Base-by-base conservation (phyloP, 2,113 vertebrate species). In the Sula dactylatra region DNA sequence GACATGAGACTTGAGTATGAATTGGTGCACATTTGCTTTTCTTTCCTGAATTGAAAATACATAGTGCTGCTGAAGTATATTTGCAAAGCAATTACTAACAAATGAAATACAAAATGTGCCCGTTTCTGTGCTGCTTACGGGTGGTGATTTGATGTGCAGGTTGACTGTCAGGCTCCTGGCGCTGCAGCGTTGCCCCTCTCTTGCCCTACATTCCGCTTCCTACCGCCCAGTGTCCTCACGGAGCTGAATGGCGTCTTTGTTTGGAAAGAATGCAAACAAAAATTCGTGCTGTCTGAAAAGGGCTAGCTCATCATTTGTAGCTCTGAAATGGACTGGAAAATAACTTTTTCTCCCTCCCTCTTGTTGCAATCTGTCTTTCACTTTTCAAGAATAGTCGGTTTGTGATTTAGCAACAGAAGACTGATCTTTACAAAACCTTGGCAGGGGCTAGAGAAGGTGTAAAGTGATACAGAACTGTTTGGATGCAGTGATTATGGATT, bases 221-320 rank as follows among this genome's bases (percentile, higher is more conserved):
- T 44, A 52, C 96, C 7, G 1, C 94, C 82, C 93, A 2, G 62
- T 6, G 5, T 66, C 54, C 83, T 80, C 45, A 10, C 61, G 0
- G 12, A 14, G 72, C 72, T 96, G 40, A 97, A 93, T 92, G 91
- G 34, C 15, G 73, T 14, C 94, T 97, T 96, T 96, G 94, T 96
- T 74, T 14, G 55, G 34, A 16, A 78, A 79, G 96, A 92, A 97
- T 94, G 94, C 88, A 87, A 90, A 87, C 85, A 93, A 17, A 17
- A 85, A 73, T 58, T 31, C 1, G 31, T 54, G 88, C 91, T 78
- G 45, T 49, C 88, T 82, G 91, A 83, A 93, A 93, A 94, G 93
- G 82, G 82, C 91, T 38, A 24, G 82, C 96, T 96, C 94, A 91
- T 92, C 94, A 24, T 58, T 90, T 67, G 82, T 32, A 69, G 76